Evolutionary conservation across 2,888 invertebrate genomes (phyloP).

Genomic region (Ochropleura leucogaster): DNA sequence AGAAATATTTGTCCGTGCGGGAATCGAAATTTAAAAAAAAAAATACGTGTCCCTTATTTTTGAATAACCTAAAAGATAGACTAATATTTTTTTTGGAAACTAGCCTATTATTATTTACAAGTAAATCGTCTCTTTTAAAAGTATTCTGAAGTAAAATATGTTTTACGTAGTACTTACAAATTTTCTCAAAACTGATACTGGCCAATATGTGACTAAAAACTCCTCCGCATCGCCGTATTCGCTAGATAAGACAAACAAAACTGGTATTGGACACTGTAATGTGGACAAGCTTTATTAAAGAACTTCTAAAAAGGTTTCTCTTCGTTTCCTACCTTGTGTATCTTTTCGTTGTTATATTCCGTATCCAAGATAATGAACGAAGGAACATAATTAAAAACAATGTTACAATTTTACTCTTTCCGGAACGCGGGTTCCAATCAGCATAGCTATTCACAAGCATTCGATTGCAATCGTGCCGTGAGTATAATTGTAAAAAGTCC

Average conservation of each 20-base stretch:
- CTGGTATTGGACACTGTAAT: slow-evolving; percentile 44
- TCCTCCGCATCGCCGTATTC: slow-evolving; percentile 15
- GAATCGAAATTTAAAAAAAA: no score
- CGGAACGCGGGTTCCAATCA: no score
- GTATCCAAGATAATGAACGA: not conserved
- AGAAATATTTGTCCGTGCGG: no score
- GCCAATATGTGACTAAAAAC: slow-evolving; percentile 26
- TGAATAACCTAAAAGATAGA: no score
- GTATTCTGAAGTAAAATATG: not conserved
- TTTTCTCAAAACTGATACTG: not conserved
- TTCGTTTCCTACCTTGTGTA: not conserved
- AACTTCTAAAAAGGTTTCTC: slow-evolving; percentile 21
- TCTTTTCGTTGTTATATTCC: slow-evolving; percentile 5
- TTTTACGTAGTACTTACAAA: not conserved
- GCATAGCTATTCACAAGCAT: no score
- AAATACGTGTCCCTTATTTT: no score
- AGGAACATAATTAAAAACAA: not conserved
- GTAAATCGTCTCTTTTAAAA: not conserved
- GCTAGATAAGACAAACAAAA: slow-evolving; percentile 41
- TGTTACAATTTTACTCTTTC: not conserved
- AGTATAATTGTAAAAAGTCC: no score
- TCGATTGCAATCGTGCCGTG: no score
- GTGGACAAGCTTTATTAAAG: slow-evolving; percentile 41
- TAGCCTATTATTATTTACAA: not conserved
- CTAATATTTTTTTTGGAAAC: no score